Base-by-base conservation (phyloP, 1,140 invertebrate genomes). In the Drosophila sucinea region DNA sequence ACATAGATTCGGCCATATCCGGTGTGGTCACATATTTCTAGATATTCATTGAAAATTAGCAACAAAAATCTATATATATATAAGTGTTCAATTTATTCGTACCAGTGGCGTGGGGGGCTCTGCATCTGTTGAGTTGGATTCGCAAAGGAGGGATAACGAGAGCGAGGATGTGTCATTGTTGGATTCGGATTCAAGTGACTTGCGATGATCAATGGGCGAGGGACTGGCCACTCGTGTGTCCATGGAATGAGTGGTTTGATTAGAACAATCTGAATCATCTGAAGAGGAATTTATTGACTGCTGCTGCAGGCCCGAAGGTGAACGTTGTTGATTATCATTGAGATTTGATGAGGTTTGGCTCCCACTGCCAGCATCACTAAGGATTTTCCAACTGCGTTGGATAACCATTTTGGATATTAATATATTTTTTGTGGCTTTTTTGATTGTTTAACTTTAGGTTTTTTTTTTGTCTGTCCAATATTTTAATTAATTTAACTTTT, bases 191-290 rank as follows among this genome's bases (percentile, higher is more conserved):
- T 75, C 73, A 2, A 40, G 11, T 54, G 63, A 68, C 33, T 83
- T 83, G 54, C 73, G 44, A 0, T 30, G 35, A 0, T 41, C 68
- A 4, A 58, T 25, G 10, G 76, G 61, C 2, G 65, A 51, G 4
- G 87, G 84, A 74, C 91, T 90, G 10, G 90, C 84, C 4, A 79
- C 65, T 2, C 91, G 84, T 2, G 90, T 91, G 32, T 83, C 90
- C 83, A 91, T 90, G 2, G 91, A 91, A 30, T 90, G 87, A 25
- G 87, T 91, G 4, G 91, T 91, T 65, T 92, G 91, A 69, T 91
- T 91, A 17, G 91, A 92, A 57, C 91, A 90, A 40, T 92, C 90
- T 0, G 91, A 92, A 60, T 92, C 91, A 60, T 92, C 91, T 0
- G 91, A 91, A n/a, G 90, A 92, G 6, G 87, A 86, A 38, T 79